These are phyloP conservation scores for Jordanella pulchra DNA, from an alignment of 2,797 vertebrate species.

Conservation along the genomic window DNA sequence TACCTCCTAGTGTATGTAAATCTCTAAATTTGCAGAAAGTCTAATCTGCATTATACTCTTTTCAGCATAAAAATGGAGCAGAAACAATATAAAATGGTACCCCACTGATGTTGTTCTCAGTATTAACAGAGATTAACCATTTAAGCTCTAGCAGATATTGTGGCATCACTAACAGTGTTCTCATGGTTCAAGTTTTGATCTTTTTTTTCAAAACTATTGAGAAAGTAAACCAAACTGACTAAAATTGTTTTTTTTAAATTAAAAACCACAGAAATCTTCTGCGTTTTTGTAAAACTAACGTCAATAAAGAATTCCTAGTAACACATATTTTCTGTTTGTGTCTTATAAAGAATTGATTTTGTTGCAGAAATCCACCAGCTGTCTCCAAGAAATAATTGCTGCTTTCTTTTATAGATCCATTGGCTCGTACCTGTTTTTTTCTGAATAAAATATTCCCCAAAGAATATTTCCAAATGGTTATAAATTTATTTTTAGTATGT, in stretches of 20 bases:
- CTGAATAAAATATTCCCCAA: background rate
- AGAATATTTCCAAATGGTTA: slow-evolving; percentile 4
- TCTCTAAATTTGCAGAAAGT: background rate
- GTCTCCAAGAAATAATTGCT: background rate
- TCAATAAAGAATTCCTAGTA: background rate
- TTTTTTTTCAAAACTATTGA: background rate
- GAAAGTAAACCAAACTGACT: background rate
- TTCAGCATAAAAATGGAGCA: background rate
- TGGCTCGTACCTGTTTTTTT: background rate
- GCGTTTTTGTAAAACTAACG: background rate
- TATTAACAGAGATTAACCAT: no score
- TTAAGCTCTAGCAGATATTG: background rate
- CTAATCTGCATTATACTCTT: background rate
- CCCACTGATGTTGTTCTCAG: background rate
- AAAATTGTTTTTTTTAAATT: background rate
- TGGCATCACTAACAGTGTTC: background rate
- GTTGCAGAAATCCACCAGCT: background rate
- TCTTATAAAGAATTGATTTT: background rate
- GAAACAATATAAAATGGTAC: background rate
- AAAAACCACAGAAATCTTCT: background rate
- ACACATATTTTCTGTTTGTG: background rate
- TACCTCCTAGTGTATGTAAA: background rate
- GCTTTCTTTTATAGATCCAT: background rate
- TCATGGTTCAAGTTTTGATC: background rate
- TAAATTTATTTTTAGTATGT: background rate